Base-by-base conservation (phyloP, 2,888 invertebrate genomes). In the Omphaloscelis lunosa region DNA sequence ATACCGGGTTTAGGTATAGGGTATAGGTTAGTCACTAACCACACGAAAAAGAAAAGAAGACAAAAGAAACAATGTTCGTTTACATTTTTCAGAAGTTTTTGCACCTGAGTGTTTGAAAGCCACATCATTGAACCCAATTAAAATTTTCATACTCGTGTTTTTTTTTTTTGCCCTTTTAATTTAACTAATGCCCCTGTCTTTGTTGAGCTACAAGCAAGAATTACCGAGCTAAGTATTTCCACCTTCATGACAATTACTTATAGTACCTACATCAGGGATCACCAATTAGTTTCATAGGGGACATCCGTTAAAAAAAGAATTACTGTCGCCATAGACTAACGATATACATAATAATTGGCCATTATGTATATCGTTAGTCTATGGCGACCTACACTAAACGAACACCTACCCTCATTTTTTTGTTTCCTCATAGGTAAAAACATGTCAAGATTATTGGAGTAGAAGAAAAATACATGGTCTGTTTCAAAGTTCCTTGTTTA, bases 401-500 rank as follows among this genome's bases (percentile, higher is more conserved):
- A n/a, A n/a, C n/a, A n/a, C n/a, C n/a, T n/a, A n/a, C n/a, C n/a
- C 39, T 11, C 27, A 27, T 53, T 71, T 27, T 1, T 72, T 53
- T n/a, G 4, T 65, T 58, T 7, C 17, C 39, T 39, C 17, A 39
- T 56, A 27, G 20, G 20, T 7, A 51, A 17, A 63, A 41, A 6
- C 15, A 41, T 62, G 66, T 71, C 58, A 66, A 41, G 65, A 23
- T 41, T 48, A 34, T 15, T 39, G 15, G 27, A 53, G n/a, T 41
- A 12, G 65, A 45, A 62, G 23, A 39, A 61, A 80, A 80, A 75
- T 51, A 85, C 72, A 72, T 73, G 67, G 65, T 69, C 5, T 9
- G 58, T 79, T 81, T 73, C 80, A 82, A 80, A 89, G 84, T 92
- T 89, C 88, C 90, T 80, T 91, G 91, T 94, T 93, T 93, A 91